These are phyloP conservation scores for Phenganax stokvisi DNA, from an alignment of 92 coral and sea anemone genomes.

Conservation along the genomic window DNA sequence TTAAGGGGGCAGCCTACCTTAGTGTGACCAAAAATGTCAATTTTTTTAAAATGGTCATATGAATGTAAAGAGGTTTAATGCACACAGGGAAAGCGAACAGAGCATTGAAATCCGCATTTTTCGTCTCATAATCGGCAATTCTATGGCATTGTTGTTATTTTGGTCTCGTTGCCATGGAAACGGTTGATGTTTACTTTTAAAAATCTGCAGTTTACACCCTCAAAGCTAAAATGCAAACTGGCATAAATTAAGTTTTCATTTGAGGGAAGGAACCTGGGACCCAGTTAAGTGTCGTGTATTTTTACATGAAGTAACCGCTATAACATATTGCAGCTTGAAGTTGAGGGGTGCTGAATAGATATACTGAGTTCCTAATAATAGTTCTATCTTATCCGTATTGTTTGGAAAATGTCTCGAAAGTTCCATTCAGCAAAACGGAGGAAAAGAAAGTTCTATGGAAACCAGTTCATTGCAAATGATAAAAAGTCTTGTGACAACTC, in stretches of 20 bases:
- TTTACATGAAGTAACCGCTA: background rate
- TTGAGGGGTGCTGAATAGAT: background rate
- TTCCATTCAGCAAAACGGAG: conserved; percentile 5
- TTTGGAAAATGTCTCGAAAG: background rate
- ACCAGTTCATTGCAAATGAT: background rate
- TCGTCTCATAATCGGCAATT: background rate
- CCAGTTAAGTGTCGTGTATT: background rate
- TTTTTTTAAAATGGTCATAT: background rate
- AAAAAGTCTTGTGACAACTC: background rate
- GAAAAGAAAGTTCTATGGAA: conserved; percentile 12
- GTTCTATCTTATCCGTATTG: background rate
- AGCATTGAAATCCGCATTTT: background rate
- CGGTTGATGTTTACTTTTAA: background rate
- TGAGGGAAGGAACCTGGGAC: background rate
- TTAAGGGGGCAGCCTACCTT: too few relatives aligned
- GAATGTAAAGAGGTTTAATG: background rate
- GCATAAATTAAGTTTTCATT: background rate
- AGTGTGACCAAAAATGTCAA: conserved; percentile 2
- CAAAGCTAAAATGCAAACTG: background rate
- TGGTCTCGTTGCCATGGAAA: conserved; percentile 1
- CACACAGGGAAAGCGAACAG: background rate
- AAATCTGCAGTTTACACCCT: background rate
- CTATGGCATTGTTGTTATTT: background rate
- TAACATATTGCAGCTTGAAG: background rate
- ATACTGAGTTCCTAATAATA: background rate